phyloP scores from a whole-genome alignment of 2,113 vertebrate species.

The Talpa occidentalis region DNA sequence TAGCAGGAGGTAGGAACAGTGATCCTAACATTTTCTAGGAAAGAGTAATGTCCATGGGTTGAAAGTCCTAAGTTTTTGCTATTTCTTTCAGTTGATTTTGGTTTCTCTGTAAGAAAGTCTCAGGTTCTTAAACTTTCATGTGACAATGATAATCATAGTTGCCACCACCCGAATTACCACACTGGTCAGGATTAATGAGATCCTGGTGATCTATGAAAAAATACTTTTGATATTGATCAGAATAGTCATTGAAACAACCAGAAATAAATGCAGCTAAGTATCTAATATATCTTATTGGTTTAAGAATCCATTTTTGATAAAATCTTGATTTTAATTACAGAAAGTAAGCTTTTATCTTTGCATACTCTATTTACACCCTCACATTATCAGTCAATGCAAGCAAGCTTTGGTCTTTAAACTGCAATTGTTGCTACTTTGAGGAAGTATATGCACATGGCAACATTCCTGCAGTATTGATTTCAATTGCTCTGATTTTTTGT shows the following conservation, averaged over 20 bases:
- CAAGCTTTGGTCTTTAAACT: background rate
- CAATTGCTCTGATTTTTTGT: slow-evolving; percentile 25
- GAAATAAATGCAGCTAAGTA: background rate
- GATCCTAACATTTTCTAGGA: background rate
- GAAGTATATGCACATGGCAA: background rate
- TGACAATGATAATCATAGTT: background rate
- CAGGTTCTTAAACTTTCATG: background rate
- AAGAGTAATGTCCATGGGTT: background rate
- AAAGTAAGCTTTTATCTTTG: background rate
- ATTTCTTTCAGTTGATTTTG: slow-evolving; percentile 25
- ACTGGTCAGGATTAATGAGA: background rate
- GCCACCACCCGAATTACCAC: background rate
- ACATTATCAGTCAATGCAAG: background rate
- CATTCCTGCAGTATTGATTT: background rate
- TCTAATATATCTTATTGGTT: background rate
- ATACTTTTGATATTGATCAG: background rate
- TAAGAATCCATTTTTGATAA: background rate
- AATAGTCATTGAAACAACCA: background rate
- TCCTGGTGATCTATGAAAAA: background rate
- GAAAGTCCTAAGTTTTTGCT: background rate
- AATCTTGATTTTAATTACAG: background rate
- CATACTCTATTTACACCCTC: rapidly evolving
- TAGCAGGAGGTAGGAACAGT: background rate
- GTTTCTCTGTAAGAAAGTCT: background rate
- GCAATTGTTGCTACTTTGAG: background rate